Conservation (phyloP, 2,888 invertebrate genomes). For the Timandra comae region DNA sequence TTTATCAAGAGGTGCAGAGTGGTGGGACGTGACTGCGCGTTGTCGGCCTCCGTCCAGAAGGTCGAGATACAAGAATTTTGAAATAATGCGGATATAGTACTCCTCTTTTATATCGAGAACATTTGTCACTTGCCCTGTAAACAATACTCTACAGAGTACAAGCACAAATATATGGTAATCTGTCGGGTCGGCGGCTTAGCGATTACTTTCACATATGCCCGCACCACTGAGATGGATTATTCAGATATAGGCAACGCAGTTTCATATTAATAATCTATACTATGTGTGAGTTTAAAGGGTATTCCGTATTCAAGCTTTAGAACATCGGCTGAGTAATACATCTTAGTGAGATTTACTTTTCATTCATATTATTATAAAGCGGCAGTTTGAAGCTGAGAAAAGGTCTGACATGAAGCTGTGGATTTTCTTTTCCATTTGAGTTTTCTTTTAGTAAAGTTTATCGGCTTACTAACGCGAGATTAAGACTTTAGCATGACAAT, state of each 20-base stretch:
- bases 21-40: constrained; percentile 44
- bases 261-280: too few species aligned
- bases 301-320: too few species aligned
- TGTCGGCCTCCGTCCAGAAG: constrained; percentile 22
- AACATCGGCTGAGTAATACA: too few species aligned
- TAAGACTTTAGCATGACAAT: constrained; percentile 9
- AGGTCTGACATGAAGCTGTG: too few species aligned
- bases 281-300: too few species aligned
- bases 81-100: constrained; percentile 11
- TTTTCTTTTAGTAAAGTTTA: constrained; percentile 1
- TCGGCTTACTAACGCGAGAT: not conserved
- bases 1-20: constrained; percentile 57
- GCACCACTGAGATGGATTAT: constrained; percentile 12
- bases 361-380: too few species aligned
- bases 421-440: too few species aligned
- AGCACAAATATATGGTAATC: constrained; percentile 16
- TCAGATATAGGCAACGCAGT: constrained; percentile 1
- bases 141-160: constrained; percentile 8
- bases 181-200: constrained; percentile 10
- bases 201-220: constrained; percentile 6
- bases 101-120: constrained; percentile 13
- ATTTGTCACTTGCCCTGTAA: constrained; percentile 14
- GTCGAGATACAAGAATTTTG: constrained; percentile 23
- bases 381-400: too few species aligned
- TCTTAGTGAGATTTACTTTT: too few species aligned